A percentile compares a stretch with the other conserved stretches of the same genome.
phyloP scores from a whole-genome alignment of 2,888 invertebrate species.

The Elgonia sp. region DNA sequence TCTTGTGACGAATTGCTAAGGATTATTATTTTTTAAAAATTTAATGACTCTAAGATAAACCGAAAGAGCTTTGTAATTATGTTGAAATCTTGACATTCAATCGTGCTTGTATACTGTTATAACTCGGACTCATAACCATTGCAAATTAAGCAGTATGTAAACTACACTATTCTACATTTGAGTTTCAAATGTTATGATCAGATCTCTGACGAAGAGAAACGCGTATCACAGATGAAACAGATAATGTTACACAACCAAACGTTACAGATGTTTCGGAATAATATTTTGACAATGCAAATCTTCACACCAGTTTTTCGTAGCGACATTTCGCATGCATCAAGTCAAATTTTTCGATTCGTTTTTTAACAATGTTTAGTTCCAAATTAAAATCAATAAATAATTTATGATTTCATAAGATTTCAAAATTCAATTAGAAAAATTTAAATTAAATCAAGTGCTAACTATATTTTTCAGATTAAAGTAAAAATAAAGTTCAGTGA shows the following conservation, averaged over 20 bases:
- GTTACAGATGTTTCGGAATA: slow-evolving; percentile 8
- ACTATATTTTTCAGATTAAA: no score
- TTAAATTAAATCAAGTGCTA: no score
- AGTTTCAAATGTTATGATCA: slow-evolving; percentile 64
- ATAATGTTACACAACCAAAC: slow-evolving; percentile 31
- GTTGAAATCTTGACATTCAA: slow-evolving; percentile 14
- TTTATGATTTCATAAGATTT: not conserved
- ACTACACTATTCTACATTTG: slow-evolving; percentile 54
- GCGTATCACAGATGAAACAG: slow-evolving; percentile 37
- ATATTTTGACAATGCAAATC: not conserved
- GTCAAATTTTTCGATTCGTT: no score
- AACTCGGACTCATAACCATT: slow-evolving; percentile 60
- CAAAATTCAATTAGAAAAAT: no score
- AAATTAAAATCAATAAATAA: not conserved
- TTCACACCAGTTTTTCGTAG: no score
- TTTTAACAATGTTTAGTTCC: not conserved
- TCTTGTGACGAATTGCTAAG: no score
- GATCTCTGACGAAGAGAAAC: slow-evolving; percentile 44
- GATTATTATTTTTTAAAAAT: no score
- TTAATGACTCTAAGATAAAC: no score
- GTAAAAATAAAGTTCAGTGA: no score
- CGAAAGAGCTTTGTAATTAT: not conserved
- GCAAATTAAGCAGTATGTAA: slow-evolving; percentile 60
- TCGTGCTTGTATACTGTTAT: not conserved
- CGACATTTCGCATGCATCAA: no score